phyloP scores from a whole-genome alignment of 2,888 invertebrate genomes.

The Megalurothrips usitatus region DNA sequence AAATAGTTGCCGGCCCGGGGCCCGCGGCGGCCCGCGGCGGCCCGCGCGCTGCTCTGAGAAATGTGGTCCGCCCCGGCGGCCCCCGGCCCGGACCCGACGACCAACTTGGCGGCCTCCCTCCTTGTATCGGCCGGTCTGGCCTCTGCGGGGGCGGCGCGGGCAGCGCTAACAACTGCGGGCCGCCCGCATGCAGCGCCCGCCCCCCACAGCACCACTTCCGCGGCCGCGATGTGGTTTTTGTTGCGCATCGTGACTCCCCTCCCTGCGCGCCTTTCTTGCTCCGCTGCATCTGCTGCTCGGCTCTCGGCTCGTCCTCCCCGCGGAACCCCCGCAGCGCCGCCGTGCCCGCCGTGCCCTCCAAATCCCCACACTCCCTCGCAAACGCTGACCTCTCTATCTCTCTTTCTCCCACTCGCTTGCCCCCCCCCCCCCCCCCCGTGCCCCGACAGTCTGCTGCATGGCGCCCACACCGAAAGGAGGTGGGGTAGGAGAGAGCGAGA shows the following conservation, averaged over 20 bases:
- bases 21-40: too few species aligned
- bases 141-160: too few species aligned
- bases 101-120: neutral
- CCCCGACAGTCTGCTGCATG: neutral
- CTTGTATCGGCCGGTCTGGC: too few species aligned
- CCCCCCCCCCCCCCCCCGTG: neutral
- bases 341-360: neutral
- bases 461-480: too few species aligned
- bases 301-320: neutral
- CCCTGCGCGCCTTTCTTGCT: neutral
- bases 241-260: neutral
- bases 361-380: too few species aligned
- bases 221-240: neutral
- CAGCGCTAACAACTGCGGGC: too few species aligned
- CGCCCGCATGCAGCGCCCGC: too few species aligned
- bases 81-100: neutral
- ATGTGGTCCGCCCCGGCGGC: neutral
- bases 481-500: too few species aligned
- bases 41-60: neutral
- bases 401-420: too few species aligned
- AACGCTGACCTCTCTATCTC: too few species aligned
- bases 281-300: neutral
- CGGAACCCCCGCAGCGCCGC: neutral
- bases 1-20: neutral
- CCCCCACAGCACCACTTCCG: too few species aligned